A percentile compares a stretch with the other conserved stretches of the same genome.
These are phyloP conservation scores for Gastrophryne carolinensis DNA, from an alignment of 2,797 vertebrate genomes.

Conservation along the genomic window DNA sequence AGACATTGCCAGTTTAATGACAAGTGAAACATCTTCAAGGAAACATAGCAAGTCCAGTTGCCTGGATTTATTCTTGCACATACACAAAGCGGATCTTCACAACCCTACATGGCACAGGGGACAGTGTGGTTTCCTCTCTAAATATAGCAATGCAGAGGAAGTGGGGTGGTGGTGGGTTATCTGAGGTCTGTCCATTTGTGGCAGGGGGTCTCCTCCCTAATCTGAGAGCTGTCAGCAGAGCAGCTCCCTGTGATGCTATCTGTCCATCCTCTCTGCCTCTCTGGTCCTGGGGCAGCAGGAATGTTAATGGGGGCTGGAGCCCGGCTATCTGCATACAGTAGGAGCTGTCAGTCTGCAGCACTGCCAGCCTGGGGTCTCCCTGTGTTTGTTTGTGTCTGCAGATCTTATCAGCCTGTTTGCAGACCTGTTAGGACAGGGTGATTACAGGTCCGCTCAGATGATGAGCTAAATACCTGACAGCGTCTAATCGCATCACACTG, in stretches of 20 bases:
- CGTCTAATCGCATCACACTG: not conserved
- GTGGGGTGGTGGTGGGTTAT: slow-evolving; percentile 1
- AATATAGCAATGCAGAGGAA: slow-evolving; percentile 10
- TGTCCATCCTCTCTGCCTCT: slow-evolving; percentile 66
- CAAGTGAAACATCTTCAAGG: too few relatives aligned
- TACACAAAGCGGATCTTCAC: too few relatives aligned
- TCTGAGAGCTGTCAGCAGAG: slow-evolving; percentile 23
- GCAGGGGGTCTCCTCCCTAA: not conserved
- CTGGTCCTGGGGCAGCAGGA: slow-evolving; percentile 69
- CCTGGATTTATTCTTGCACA: too few relatives aligned
- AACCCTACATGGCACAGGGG: too few relatives aligned
- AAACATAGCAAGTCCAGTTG: too few relatives aligned
- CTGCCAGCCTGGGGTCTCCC: not conserved
- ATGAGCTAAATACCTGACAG: not conserved
- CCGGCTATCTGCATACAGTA: slow-evolving; percentile 65
- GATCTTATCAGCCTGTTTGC: not conserved
- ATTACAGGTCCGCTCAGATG: not conserved
- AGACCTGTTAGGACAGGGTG: not conserved
- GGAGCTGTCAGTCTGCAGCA: not conserved
- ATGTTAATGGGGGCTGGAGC: slow-evolving; percentile 71
- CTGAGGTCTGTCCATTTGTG: slow-evolving; percentile 6
- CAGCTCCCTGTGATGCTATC: slow-evolving; percentile 63
- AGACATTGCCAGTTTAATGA: too few relatives aligned
- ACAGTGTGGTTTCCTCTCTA: too few relatives aligned
- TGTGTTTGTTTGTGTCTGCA: not conserved